Base-by-base conservation (phyloP, 2,888 invertebrate genomes). In the Argyresthia albistria region DNA sequence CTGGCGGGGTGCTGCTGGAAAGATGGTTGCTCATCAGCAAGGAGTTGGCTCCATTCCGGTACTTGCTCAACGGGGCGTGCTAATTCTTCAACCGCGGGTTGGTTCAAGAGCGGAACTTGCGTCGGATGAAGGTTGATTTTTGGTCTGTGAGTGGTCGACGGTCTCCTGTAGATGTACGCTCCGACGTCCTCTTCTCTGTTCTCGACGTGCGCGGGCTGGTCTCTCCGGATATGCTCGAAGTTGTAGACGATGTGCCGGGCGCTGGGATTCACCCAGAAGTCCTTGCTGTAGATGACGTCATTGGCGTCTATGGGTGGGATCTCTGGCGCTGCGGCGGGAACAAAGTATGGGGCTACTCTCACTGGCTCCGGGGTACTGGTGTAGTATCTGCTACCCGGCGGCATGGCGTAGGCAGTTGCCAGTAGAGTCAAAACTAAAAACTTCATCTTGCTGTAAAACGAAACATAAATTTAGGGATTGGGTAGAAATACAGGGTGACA, bases 121-220 rank as follows among this genome's bases (percentile, higher is more conserved):
- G 25, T 25, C 3, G 25, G 25, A 25, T 6, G 45, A 15, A 14
- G 8, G 15, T 46, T 35, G 58, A 25, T 25, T 25, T 25, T 1
- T 1, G 39, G 39, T n/a, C 39, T 39, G 39, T 9, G 39, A 6
- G 39, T 39, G 3, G 39, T 39, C 10, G 39, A 11, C 3, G 10
- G 39, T 39, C 39, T 39, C 51, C 57, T 61, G 55, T 64, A 56
- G 60, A 70, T 61, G 52, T 75, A 75, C 35, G 61, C 63, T 45
- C 65, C 64, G 11, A 72, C 56, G 52, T 67, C 63, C 57, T 74
- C 74, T 45, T 71, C 66, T 58, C 69, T 66, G 51, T 62, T 58
- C 56, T 75, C 70, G 6, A 73, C 55, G 52, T 69, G 69, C 1
- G 69, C 59, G 4, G 66, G 66, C 54, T 73, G 68, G 46, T 69